phyloP scores from a whole-genome alignment of 2,113 vertebrate species.

The Corythoichthys intestinalis region DNA sequence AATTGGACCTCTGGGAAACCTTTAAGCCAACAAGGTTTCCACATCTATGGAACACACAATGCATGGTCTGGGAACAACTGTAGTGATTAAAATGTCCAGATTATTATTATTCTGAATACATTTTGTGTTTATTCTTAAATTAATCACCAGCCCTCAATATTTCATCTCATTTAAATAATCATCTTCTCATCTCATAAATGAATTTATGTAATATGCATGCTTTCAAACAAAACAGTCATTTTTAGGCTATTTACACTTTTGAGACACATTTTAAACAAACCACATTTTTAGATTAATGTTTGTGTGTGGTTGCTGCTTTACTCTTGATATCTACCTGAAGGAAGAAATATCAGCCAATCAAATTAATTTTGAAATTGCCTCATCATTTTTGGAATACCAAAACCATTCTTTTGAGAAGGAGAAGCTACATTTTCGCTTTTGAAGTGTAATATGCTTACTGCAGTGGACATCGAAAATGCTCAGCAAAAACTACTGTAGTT shows the following conservation, averaged over 20 bases:
- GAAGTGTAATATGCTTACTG: too few species aligned
- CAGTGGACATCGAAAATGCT: too few species aligned
- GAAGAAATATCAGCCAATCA: too few species aligned
- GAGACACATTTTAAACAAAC: neutral
- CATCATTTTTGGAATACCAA: too few species aligned
- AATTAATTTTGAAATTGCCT: too few species aligned
- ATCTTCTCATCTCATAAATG: neutral
- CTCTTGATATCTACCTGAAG: neutral
- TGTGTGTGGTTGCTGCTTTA: neutral
- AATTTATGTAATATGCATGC: neutral
- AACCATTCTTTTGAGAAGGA: too few species aligned
- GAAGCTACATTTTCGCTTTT: too few species aligned
- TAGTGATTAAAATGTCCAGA: neutral
- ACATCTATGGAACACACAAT: neutral
- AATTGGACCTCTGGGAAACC: neutral
- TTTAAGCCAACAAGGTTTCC: conserved; percentile 1
- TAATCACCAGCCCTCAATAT: neutral
- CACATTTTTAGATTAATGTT: neutral
- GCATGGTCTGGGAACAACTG: neutral
- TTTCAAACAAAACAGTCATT: neutral
- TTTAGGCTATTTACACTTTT: too few species aligned
- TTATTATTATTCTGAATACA: neutral
- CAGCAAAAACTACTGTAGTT: too few species aligned
- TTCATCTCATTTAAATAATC: neutral
- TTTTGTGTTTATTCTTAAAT: neutral